A percentile compares a stretch with the other conserved stretches of the same genome.
These are phyloP conservation scores for Cryptomyrus ogoouensis DNA, from an alignment of 2,113 vertebrate species.

Conservation along the genomic window DNA sequence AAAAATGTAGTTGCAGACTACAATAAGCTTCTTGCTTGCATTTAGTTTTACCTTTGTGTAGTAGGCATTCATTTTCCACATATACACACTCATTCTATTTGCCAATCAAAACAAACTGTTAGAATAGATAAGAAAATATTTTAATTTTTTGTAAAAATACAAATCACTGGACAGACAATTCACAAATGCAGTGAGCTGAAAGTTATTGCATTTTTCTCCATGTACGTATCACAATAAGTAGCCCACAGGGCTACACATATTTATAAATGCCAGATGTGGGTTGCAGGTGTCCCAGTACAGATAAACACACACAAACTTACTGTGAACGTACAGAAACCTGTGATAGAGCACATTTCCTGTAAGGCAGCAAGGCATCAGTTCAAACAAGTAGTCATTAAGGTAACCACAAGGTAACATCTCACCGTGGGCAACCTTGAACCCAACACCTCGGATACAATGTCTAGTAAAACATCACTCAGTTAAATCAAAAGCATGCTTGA, in stretches of 20 bases:
- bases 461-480: slow-evolving; percentile 7
- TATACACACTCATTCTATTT: not conserved
- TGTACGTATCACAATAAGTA: slow-evolving; percentile 35
- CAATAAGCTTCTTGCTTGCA: not conserved
- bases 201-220: slow-evolving; percentile 39
- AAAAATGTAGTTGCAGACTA: not conserved
- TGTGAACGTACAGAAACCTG: slow-evolving; percentile 8
- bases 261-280: not conserved
- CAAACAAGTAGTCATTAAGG: slow-evolving; percentile 4
- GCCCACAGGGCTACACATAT: slow-evolving; percentile 24
- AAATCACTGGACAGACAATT: slow-evolving; percentile 43
- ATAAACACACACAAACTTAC: slow-evolving; percentile 22
- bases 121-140: slow-evolving; percentile 39
- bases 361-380: slow-evolving; percentile 25
- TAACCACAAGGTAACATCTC: not conserved
- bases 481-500: slow-evolving; percentile 19
- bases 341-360: slow-evolving; percentile 20
- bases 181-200: slow-evolving; percentile 44
- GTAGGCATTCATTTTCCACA: not conserved
- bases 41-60: not conserved
- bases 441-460: slow-evolving; percentile 28
- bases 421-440: slow-evolving; percentile 8
- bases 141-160: slow-evolving; percentile 51
- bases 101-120: not conserved
- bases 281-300: slow-evolving; percentile 6